Evolutionary conservation across 1,140 invertebrate genomes (phyloP).

Genomic region (Tribolium madens): DNA sequence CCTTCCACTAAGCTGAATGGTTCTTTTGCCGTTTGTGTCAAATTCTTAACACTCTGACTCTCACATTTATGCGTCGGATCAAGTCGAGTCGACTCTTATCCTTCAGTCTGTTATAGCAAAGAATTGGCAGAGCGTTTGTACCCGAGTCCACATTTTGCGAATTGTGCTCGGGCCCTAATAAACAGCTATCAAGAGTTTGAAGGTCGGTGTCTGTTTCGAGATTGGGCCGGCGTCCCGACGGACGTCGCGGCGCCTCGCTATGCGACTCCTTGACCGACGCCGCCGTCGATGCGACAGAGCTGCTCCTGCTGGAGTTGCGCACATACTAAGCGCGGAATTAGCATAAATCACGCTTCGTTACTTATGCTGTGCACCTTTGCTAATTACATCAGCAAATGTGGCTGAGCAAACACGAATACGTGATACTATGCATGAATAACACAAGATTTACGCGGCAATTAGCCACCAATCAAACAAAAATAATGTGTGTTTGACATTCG

Average conservation of each 20-base stretch:
- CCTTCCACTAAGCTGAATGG: neutral
- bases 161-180: constrained; percentile 10
- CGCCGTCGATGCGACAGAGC: neutral
- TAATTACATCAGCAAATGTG: constrained; percentile 16
- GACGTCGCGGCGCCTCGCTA: constrained; percentile 5
- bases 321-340: constrained; percentile 7
- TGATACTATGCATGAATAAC: neutral
- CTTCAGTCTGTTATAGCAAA: neutral
- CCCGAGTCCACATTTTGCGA: neutral
- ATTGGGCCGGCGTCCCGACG: constrained; percentile 29
- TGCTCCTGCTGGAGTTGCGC: neutral
- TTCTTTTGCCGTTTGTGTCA: neutral
- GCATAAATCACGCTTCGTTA: constrained; percentile 22
- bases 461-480: neutral
- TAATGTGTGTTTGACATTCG: too few relatives aligned
- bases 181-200: constrained; percentile 31
- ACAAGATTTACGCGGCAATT: neutral
- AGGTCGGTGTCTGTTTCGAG: constrained; percentile 36
- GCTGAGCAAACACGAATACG: constrained; percentile 9
- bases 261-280: constrained; percentile 33
- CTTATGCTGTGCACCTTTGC: constrained; percentile 2
- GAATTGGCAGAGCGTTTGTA: constrained; percentile 12
- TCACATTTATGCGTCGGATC: constrained; percentile 16
- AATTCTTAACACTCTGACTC: neutral
- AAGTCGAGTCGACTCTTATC: neutral